phyloP scores from a whole-genome alignment of 2,888 invertebrate genomes.

The Cryptocephalus primarius region DNA sequence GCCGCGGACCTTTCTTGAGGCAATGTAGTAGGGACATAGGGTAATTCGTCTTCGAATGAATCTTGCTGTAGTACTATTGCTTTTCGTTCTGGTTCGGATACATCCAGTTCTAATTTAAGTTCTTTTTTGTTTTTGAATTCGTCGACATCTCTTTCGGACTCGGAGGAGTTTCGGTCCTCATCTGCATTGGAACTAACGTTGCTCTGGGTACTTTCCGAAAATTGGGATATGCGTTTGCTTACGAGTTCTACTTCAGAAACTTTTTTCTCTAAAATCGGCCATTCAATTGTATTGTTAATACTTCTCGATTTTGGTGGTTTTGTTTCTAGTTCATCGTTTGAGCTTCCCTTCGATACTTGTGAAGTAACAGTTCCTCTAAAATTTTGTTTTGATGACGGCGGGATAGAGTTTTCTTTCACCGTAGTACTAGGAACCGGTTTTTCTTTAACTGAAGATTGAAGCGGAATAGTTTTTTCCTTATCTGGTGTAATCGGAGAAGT shows the following conservation, averaged over 20 bases:
- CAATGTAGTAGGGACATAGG: slow-evolving; percentile 82
- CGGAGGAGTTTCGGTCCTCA: slow-evolving; percentile 48
- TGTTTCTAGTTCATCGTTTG: slow-evolving; percentile 1
- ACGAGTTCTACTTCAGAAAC: slow-evolving; percentile 2
- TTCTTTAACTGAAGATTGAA: too few relatives aligned
- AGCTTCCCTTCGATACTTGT: slow-evolving; percentile 4
- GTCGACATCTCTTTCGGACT: slow-evolving; percentile 57
- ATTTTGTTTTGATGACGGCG: neutral
- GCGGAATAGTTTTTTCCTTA: neutral
- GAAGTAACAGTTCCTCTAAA: neutral
- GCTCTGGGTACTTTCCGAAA: slow-evolving; percentile 10
- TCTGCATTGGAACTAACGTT: slow-evolving; percentile 25
- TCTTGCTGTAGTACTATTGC: slow-evolving; percentile 69
- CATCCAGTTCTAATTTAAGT: slow-evolving; percentile 38
- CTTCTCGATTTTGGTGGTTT: slow-evolving; percentile 4
- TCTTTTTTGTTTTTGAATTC: slow-evolving; percentile 29
- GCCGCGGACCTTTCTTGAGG: slow-evolving; percentile 76
- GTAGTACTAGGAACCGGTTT: neutral
- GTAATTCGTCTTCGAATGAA: slow-evolving; percentile 74
- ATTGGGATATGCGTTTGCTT: slow-evolving; percentile 14
- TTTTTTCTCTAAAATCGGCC: slow-evolving; percentile 1
- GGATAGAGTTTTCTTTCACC: neutral
- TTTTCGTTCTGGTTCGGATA: slow-evolving; percentile 59
- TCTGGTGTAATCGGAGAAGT: neutral
- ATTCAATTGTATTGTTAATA: slow-evolving; percentile 4